Evolutionary conservation across 2,113 vertebrate genomes (phyloP), one percentile per base, ranked within the genome.

Genomic region (Cromileptes altivelis): DNA sequence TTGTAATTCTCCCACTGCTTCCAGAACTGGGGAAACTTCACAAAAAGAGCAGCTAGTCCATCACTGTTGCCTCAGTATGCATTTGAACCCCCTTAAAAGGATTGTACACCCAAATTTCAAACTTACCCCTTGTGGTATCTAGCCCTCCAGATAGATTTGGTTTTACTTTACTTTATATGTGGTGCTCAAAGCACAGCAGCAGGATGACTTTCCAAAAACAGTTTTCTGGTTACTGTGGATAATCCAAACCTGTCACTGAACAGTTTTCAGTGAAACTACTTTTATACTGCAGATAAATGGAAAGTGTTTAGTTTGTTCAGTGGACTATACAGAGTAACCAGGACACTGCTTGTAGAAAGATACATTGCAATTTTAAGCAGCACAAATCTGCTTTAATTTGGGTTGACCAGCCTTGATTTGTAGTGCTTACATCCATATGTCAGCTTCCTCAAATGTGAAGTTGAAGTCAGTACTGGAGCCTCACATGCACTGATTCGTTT

Each of bases 181-280:
- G 4, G 11, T 12, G 15, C 23, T 47, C 15, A 71, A 12, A 42
- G 3, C 21, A 21, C 25, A 4, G 19, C 37, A 37, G 27, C 65
- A 11, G 3, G 15, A 19, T 42, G 25, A 14, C 45, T 55, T 42
- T 62, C 0, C 45, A 56, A 45, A 78, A 0, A 17, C 47, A n/a
- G 6, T 10, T 9, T 55, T 33, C 71, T 40, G 55, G n/a, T 67
- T 23, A 4, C 56, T 56, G 65, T 63, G 13, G 50, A 70, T 58
- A 40, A 67, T 67, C 49, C 60, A 57, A 27, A 15, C 23, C 14
- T 15, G 8, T 37, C 50, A 23, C 40, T 45, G 60, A 71, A 63
- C 49, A 55, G 33, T 65, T 27, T 64, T 37, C 53, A 50, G 4
- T 50, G 25, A n/a, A 52, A n/a, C 60, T 33, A 19, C 62, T 84